Percentiles rank a stretch among this genome's conserved stretches.
phyloP scores from a whole-genome alignment of 2,113 vertebrate genomes.

The Cephalopholis sonnerati region DNA sequence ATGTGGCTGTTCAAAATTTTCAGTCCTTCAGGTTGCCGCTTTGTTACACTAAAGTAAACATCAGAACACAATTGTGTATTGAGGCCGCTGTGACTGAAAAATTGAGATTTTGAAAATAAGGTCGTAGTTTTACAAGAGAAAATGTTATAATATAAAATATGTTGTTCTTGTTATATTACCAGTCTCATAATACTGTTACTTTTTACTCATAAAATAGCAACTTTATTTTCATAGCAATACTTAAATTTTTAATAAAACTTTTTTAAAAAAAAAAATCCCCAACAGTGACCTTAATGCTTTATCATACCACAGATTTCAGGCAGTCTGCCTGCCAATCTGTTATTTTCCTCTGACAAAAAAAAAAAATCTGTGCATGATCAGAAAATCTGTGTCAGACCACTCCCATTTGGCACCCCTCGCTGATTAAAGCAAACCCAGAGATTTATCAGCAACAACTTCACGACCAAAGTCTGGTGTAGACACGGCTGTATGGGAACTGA shows the following conservation, averaged over 20 bases:
- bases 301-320: background rate
- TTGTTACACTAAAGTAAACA: background rate
- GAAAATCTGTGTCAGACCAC: background rate
- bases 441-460: slow-evolving; percentile 18
- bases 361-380: background rate
- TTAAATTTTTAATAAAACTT: background rate
- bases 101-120: background rate
- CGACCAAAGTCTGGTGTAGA: slow-evolving; percentile 7
- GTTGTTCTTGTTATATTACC: too few species aligned
- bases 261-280: background rate
- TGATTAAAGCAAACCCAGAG: slow-evolving; percentile 20
- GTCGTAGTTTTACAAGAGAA: background rate
- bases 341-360: background rate
- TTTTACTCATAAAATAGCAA: background rate
- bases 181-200: background rate
- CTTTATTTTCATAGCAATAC: background rate
- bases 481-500: slow-evolving; percentile 39
- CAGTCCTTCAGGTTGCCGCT: too few species aligned
- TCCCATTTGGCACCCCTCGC: background rate
- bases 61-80: background rate
- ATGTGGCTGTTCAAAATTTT: too few species aligned
- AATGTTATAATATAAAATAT: background rate
- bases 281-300: too few species aligned
- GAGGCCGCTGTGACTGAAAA: too few species aligned
- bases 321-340: background rate